These are phyloP conservation scores for Chironomus riparius DNA, from an alignment of 2,888 invertebrate genomes.

Conservation along the genomic window DNA sequence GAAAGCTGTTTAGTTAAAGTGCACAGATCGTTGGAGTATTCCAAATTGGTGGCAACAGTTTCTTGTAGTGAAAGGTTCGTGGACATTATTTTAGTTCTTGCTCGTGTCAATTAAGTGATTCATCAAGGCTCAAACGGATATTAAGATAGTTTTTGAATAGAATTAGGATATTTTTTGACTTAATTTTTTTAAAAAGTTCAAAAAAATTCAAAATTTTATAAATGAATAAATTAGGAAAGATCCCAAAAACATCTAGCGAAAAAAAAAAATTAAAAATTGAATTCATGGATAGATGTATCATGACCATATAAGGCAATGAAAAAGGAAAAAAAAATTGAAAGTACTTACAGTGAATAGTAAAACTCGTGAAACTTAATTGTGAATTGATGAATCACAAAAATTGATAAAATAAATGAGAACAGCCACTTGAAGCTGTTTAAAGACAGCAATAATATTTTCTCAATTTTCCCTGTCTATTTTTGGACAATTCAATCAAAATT, in stretches of 20 bases:
- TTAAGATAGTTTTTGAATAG: not conserved
- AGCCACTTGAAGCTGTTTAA: not conserved
- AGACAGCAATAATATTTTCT: not conserved
- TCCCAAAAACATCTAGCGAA: not conserved
- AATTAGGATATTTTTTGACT: not conserved
- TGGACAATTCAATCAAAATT: not conserved
- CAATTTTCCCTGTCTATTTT: not conserved
- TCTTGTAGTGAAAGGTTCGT: conserved; percentile 11
- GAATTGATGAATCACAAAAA: not conserved
- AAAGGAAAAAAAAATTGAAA: not conserved
- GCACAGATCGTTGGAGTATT: conserved; percentile 17
- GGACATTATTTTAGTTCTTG: not conserved
- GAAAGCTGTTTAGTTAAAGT: conserved; percentile 20
- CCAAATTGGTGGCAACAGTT: not conserved
- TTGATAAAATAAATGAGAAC: not conserved
- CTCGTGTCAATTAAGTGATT: not conserved
- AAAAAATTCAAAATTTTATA: no score
- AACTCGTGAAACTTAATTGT: not conserved
- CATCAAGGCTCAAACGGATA: not conserved
- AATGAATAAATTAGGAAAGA: no score
- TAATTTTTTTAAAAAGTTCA: not conserved
- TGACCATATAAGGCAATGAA: not conserved
- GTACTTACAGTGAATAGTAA: no score
- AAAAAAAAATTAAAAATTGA: not conserved
- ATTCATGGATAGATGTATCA: not conserved